Base-by-base conservation (phyloP, 92 coral and sea anemone genomes). In the Scolanthus callimorphus region DNA sequence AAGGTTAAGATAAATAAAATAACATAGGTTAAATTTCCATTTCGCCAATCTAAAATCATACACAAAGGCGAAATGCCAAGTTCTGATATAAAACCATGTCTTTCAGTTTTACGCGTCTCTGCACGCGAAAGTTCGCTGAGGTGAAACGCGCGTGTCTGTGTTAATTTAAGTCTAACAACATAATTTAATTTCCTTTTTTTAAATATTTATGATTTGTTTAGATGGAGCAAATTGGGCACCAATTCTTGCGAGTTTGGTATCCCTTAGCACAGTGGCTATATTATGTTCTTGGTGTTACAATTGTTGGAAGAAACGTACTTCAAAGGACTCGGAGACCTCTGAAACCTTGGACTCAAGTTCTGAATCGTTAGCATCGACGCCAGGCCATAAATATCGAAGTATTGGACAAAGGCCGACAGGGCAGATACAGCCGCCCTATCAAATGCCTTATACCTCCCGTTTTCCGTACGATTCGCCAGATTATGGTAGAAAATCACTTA, bases 201-300 rank as follows among this genome's bases (percentile, higher is more conserved):
- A n/a, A n/a, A n/a, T n/a, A n/a, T n/a, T n/a, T n/a, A n/a, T n/a
- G n/a, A n/a, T n/a, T n/a, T n/a, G n/a, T n/a, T n/a, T n/a, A n/a
- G n/a, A n/a, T n/a, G n/a, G n/a, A n/a, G n/a, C n/a, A n/a, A n/a
- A n/a, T n/a, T n/a, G n/a, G n/a, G n/a, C n/a, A n/a, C 76, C 86
- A 39, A 59, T 75, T 13, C 28, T 94, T 1, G 99, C 95, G n/a
- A 88, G 99, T 55, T 20, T 88, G 13, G 88, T 94, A 0, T 94
- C 94, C 0, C 69, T 94, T 19, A 81, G 77, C 6, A 88, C 82
- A 24, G 56, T 88, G 45, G 73, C 85, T 10, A 64, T 90, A 2
- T 50, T 94, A 12, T 94, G 99, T 53, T 59, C 90, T 15, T 94
- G 99, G 99, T 94, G 99, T 49, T 70, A 77, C 67, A 69, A 71